A percentile compares a stretch with the other conserved stretches of the same genome.
Conservation (phyloP, 2,113 vertebrate species). For the Burhinus oedicnemus region DNA sequence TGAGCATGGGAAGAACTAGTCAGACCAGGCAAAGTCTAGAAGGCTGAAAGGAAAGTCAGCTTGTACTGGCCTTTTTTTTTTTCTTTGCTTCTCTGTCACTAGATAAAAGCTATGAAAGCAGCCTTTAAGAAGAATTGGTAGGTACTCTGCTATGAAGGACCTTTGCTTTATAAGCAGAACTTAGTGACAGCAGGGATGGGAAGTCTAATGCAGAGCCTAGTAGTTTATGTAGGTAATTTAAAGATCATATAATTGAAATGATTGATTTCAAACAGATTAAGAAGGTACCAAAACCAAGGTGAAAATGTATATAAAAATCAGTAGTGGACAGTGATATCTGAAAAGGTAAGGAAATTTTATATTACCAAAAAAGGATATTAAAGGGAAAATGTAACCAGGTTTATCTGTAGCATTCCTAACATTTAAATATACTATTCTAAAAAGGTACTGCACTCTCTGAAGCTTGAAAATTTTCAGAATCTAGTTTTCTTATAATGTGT, state of each 20-base stretch:
- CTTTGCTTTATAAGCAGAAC: constrained; percentile 62
- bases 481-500: constrained; percentile 34
- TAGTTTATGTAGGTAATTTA: constrained; percentile 57
- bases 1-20: neutral
- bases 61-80: neutral
- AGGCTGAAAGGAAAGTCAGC: constrained; percentile 19
- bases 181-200: neutral
- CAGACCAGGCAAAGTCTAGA: neutral
- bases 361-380: constrained; percentile 62
- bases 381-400: constrained; percentile 59
- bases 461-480: constrained; percentile 51
- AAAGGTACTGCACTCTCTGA: constrained; percentile 55
- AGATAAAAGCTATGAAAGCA: constrained; percentile 35
- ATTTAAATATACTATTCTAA: constrained; percentile 6
- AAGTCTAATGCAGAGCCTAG: constrained; percentile 46
- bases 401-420: constrained; percentile 52
- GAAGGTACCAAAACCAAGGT: constrained; percentile 59
- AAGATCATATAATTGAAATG: constrained; percentile 52
- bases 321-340: constrained; percentile 21
- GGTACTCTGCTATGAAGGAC: constrained; percentile 36
- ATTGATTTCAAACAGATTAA: constrained; percentile 55
- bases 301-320: constrained; percentile 41
- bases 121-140: neutral
- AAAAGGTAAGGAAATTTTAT: constrained; percentile 29
- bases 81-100: constrained; percentile 2